Percentiles rank a stretch among this genome's conserved stretches.
Evolutionary conservation across 2,113 vertebrate genomes (phyloP).

Genomic region (Lophotis ruficrista): DNA sequence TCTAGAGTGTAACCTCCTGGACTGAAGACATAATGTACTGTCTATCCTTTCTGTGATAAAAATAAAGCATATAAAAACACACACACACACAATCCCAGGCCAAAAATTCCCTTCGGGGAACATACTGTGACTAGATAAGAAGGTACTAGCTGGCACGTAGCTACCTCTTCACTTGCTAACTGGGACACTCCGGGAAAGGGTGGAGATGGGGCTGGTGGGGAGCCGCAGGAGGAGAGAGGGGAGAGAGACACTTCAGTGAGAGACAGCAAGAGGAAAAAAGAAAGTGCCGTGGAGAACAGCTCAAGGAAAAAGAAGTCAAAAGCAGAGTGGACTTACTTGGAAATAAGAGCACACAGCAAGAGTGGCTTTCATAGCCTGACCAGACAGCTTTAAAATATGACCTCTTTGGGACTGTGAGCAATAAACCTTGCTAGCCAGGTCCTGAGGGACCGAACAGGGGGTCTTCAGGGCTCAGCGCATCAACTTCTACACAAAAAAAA

Average conservation of each 20-base stretch:
- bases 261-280: not conserved
- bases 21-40: slow-evolving; percentile 70
- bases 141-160: slow-evolving; percentile 63
- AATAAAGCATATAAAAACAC: slow-evolving; percentile 68
- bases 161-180: slow-evolving; percentile 50
- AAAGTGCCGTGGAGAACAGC: rapidly evolving
- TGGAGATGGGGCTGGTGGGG: not conserved
- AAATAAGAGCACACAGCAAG: no score
- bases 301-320: not conserved
- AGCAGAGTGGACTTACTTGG: not conserved
- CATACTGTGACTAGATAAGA: slow-evolving; percentile 74
- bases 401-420: not conserved
- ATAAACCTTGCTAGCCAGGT: not conserved
- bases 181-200: not conserved
- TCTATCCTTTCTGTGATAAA: slow-evolving; percentile 69
- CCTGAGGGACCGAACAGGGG: not conserved
- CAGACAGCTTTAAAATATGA: not conserved
- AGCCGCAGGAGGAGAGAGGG: not conserved
- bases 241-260: not conserved
- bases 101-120: slow-evolving; percentile 70
- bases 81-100: slow-evolving; percentile 50
- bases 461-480: not conserved
- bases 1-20: slow-evolving; percentile 65
- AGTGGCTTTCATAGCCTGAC: not conserved
- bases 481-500: not conserved